phyloP scores from a whole-genome alignment of 2,113 vertebrate species.

The Phoenicopterus ruber region DNA sequence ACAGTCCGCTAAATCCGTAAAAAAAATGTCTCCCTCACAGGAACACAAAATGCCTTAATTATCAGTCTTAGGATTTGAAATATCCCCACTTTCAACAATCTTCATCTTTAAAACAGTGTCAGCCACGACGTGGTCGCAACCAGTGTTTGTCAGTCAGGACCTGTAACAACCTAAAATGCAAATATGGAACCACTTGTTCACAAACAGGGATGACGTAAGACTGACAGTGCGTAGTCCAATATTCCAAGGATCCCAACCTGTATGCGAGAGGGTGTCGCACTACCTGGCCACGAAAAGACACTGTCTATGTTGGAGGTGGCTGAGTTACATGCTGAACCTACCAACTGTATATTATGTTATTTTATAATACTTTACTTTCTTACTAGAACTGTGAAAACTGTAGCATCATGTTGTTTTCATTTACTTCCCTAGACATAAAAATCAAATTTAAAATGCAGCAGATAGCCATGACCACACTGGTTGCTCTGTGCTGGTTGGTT shows the following conservation, averaged over 20 bases:
- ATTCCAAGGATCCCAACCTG: neutral
- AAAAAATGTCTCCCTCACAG: neutral
- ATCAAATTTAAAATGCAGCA: neutral
- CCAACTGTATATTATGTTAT: neutral
- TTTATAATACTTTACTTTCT: neutral
- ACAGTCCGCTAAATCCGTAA: neutral
- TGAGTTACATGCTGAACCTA: neutral
- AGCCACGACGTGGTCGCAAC: fast-evolving
- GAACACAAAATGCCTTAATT: neutral
- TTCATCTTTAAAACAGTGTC: neutral
- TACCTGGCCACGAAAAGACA: neutral
- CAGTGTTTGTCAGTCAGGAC: neutral
- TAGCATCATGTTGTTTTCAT: neutral
- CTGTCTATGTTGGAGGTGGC: neutral
- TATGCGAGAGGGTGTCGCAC: no score
- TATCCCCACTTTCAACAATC: neutral
- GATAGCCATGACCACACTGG: neutral
- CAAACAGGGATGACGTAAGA: neutral
- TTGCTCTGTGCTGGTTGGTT: neutral
- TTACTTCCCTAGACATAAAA: neutral
- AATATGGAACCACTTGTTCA: neutral
- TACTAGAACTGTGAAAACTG: neutral
- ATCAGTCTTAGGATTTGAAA: neutral
- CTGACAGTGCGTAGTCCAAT: neutral
- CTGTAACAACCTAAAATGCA: neutral